These are phyloP conservation scores for Polydrusus pterygomalis DNA, from an alignment of 2,888 invertebrate genomes.

Conservation along the genomic window DNA sequence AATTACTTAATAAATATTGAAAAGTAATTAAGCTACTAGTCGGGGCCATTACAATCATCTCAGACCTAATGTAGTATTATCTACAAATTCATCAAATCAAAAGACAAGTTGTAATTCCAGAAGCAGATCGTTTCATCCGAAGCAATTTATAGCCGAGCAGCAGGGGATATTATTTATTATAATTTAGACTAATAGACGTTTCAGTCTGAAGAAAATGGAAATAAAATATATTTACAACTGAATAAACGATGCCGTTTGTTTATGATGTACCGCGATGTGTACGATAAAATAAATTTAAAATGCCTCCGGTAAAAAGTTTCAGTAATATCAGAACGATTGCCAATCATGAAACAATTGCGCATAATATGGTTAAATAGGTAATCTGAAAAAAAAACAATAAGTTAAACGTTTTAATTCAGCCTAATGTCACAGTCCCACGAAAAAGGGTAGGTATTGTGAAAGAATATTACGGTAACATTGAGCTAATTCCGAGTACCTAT, in stretches of 20 bases:
- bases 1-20: slow-evolving; percentile 11
- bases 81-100: slow-evolving; percentile 26
- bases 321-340: too few relatives aligned
- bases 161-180: slow-evolving; percentile 32
- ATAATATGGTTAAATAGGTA: too few relatives aligned
- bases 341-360: background rate
- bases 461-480: too few relatives aligned
- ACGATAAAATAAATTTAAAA: slow-evolving; percentile 4
- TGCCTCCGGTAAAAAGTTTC: background rate
- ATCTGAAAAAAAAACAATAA: too few relatives aligned
- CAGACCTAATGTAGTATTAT: slow-evolving; percentile 15
- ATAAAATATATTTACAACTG: slow-evolving; percentile 27
- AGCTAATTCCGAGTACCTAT: too few relatives aligned
- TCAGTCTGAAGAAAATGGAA: slow-evolving; percentile 21
- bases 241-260: slow-evolving; percentile 15
- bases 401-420: too few relatives aligned
- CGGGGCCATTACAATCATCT: slow-evolving; percentile 11
- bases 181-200: slow-evolving; percentile 26
- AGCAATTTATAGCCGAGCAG: slow-evolving; percentile 19
- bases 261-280: slow-evolving; percentile 4
- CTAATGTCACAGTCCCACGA: too few relatives aligned
- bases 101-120: slow-evolving; percentile 31
- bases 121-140: slow-evolving; percentile 31
- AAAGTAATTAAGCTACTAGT: slow-evolving; percentile 20
- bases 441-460: too few relatives aligned